Base-by-base conservation (phyloP, 64 coral and sea anemone species). In the Catalaphyllia jardinei region DNA sequence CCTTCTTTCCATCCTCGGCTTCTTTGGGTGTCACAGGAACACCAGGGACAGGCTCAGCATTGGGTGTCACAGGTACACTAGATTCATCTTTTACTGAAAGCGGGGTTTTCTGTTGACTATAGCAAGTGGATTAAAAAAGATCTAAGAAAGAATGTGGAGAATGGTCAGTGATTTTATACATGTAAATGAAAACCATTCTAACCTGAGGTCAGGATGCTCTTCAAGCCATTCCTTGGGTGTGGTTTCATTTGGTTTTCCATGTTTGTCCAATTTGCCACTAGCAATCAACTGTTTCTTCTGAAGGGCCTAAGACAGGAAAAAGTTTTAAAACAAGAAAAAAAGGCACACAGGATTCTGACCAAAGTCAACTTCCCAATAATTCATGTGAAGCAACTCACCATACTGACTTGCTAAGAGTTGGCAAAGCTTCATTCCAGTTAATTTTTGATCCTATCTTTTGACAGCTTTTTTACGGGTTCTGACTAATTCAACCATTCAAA, bases 161-260 rank as follows among this genome's bases (percentile, higher is more conserved):
- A 22, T 28, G 14, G 77, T 54, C 49, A 12, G 11, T 17, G 14
- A 1, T 59, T 18, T 7, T 60, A 24, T 6, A n/a, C n/a, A n/a
- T n/a, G n/a, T n/a, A 19, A 19, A 1, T 59, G 25, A 24, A 13
- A 29, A 12, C 31, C 71, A 72, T 19, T n/a, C 42, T 5, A 30
- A 96, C 94, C 79, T 93, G 67, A 93, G 42, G 73, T 96, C 72
- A 17, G 94, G 94, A 75, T 96, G 87, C 24, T 78, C 76, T 90
- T 79, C 31, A 20, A 89, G 79, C 94, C 94, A 96, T 19, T 89
- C 39, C 29, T 93, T 82, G 20, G 94, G 94, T 63, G 94, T 96
- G 62, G 76, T 96, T 29, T 96, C 87, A 92, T 96, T 96, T 82
- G 94, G 91, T 90, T 89, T 93, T 24, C 94, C 94, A 96, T 78